A percentile compares a stretch with the other conserved stretches of the same genome.
These are phyloP conservation scores for Metridium senile DNA, from an alignment of 92 coral and sea anemone genomes.

Conservation along the genomic window DNA sequence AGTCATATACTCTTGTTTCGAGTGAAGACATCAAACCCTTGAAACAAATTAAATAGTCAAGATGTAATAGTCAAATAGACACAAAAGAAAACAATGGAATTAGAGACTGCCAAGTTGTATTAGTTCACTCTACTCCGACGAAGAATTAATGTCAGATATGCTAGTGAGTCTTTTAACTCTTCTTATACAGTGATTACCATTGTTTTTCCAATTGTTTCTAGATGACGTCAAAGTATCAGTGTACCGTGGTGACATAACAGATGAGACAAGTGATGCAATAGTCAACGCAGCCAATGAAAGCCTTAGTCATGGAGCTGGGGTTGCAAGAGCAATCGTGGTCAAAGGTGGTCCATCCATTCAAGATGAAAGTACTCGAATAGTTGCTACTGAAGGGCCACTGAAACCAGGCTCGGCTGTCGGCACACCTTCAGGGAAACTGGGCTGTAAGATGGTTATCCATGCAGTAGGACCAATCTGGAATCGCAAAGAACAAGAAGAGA, in stretches of 20 bases:
- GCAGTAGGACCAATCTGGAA: constrained; percentile 74
- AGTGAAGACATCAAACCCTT: no score
- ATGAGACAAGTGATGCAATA: constrained; percentile 61
- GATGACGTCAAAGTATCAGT: constrained; percentile 54
- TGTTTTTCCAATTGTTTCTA: not conserved
- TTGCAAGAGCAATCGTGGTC: constrained; percentile 79
- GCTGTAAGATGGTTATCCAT: constrained; percentile 61
- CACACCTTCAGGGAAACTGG: constrained; percentile 61
- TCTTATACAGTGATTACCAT: not conserved
- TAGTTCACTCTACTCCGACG: not conserved
- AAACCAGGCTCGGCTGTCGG: constrained; percentile 53
- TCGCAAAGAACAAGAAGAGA: not conserved
- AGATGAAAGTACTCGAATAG: constrained; percentile 39
- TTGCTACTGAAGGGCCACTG: constrained; percentile 16
- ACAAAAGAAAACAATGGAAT: no score
- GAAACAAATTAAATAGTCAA: no score
- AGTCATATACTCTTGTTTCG: no score
- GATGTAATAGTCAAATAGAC: no score
- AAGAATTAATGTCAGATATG: not conserved
- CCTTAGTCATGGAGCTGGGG: constrained; percentile 64
- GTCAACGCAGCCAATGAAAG: constrained; percentile 76
- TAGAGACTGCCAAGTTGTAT: no score
- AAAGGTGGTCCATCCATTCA: constrained; percentile 72
- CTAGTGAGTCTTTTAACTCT: not conserved
- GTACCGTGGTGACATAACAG: constrained; percentile 77